phyloP scores from a whole-genome alignment of 1,140 invertebrate species.

The Holotrichia oblita region DNA sequence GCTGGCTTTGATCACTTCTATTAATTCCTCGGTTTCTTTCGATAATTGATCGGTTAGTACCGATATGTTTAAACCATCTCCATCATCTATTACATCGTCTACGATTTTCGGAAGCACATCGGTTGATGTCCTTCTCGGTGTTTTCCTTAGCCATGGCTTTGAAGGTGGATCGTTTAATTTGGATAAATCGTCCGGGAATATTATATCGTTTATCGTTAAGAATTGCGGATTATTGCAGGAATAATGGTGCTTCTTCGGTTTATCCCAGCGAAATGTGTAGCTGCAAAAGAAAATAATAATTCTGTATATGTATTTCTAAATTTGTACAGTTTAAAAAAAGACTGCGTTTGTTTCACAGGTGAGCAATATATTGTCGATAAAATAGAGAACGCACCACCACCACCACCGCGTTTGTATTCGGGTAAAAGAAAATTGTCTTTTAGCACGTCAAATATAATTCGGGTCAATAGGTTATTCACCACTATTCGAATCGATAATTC shows the following conservation, averaged over 20 bases:
- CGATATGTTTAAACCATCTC: constrained; percentile 20
- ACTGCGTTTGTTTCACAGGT: neutral
- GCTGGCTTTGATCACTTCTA: constrained; percentile 24
- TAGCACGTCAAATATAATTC: neutral
- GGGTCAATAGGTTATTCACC: constrained; percentile 16
- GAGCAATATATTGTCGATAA: neutral
- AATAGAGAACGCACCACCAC: neutral
- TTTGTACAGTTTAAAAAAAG: no score
- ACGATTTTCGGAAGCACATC: neutral
- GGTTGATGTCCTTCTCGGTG: constrained; percentile 46
- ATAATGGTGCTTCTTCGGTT: constrained; percentile 20
- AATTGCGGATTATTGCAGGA: constrained; percentile 9
- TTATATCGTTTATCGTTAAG: constrained; percentile 37
- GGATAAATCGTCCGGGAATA: constrained; percentile 32
- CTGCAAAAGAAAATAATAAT: constrained; percentile 23
- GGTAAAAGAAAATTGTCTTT: neutral
- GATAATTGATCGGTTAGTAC: constrained; percentile 16
- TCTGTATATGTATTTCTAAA: no score
- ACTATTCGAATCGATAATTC: neutral
- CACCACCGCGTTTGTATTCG: no score
- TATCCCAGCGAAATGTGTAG: constrained; percentile 37
- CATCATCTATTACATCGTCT: neutral
- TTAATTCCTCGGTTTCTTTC: constrained; percentile 22
- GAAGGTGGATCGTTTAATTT: constrained; percentile 47
- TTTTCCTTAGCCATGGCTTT: constrained; percentile 50